These are phyloP conservation scores for Strigamia transsilvanica DNA, from an alignment of 2,888 invertebrate species.

Conservation along the genomic window DNA sequence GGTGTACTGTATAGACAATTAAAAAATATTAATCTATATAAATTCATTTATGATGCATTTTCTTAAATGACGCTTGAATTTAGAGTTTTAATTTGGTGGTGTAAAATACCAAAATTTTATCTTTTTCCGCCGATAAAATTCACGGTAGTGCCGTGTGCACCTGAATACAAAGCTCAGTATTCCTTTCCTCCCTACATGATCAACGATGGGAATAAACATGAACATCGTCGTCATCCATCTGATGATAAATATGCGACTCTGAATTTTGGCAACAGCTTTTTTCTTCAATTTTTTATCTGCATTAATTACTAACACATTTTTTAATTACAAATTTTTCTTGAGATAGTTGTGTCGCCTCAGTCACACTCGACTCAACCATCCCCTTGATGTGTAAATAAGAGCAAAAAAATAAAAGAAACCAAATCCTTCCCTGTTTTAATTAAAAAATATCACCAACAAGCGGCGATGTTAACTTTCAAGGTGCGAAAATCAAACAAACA, in stretches of 20 bases:
- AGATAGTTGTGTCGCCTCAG: too few relatives aligned
- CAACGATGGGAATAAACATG: not conserved
- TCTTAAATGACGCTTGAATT: too few relatives aligned
- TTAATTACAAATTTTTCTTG: too few relatives aligned
- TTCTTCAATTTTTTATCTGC: not conserved
- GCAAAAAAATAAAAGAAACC: too few relatives aligned
- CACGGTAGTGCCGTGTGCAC: not conserved
- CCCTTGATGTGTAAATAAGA: too few relatives aligned
- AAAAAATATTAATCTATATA: not conserved
- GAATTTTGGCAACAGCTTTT: not conserved
- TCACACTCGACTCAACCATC: too few relatives aligned
- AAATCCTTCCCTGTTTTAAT: too few relatives aligned
- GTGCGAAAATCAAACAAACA: not conserved
- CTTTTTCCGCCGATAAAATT: too few relatives aligned
- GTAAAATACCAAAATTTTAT: too few relatives aligned
- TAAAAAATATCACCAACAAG: not conserved
- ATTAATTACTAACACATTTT: too few relatives aligned
- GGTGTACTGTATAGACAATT: not conserved
- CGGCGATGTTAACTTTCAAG: not conserved
- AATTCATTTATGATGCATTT: too few relatives aligned
- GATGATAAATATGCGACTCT: not conserved
- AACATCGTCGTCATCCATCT: not conserved
- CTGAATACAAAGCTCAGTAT: not conserved
- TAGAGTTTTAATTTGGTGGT: too few relatives aligned
- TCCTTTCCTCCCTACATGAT: not conserved